Evolutionary conservation across 2,797 vertebrate genomes (phyloP).

Genomic region (Siniperca obscura): DNA sequence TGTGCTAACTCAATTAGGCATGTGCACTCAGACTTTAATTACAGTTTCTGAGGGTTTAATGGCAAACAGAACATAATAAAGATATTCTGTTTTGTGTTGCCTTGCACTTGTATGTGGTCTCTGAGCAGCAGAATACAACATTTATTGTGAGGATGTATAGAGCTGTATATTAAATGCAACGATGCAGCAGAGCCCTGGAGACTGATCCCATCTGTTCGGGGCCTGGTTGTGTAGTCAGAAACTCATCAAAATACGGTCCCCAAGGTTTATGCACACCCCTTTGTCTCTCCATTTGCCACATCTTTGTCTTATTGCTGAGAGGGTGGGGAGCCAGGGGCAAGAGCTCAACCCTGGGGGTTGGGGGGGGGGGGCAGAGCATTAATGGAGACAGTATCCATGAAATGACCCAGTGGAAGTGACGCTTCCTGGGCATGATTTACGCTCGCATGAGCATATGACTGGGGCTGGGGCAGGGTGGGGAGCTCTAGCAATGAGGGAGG

Average conservation of each 20-base stretch:
- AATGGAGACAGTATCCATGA: slow-evolving; percentile 77
- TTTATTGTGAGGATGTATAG: slow-evolving; percentile 58
- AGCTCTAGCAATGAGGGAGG: slow-evolving; percentile 55
- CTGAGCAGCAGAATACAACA: slow-evolving; percentile 33
- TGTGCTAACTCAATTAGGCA: slow-evolving; percentile 60
- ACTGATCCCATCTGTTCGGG: slow-evolving; percentile 83
- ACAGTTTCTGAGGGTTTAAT: slow-evolving; percentile 38
- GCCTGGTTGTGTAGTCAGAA: slow-evolving; percentile 72
- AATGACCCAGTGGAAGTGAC: slow-evolving; percentile 80
- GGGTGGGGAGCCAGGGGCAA: slow-evolving; percentile 73
- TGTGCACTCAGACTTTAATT: slow-evolving; percentile 58
- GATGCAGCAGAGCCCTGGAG: slow-evolving; percentile 74
- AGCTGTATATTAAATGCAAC: slow-evolving; percentile 66
- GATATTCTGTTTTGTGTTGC: slow-evolving; percentile 40
- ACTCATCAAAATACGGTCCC: slow-evolving; percentile 80
- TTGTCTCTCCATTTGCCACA: slow-evolving; percentile 78
- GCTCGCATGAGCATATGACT: slow-evolving; percentile 75
- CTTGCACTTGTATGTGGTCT: slow-evolving; percentile 25
- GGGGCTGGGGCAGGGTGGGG: slow-evolving; percentile 65
- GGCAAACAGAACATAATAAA: slow-evolving; percentile 50
- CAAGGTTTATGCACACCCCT: slow-evolving; percentile 65
- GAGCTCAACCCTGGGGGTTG: slow-evolving; percentile 67
- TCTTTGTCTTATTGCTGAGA: slow-evolving; percentile 79
- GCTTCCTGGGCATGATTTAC: slow-evolving; percentile 79
- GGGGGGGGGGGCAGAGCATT: slow-evolving; percentile 49